These are phyloP conservation scores for Noctua pronuba DNA, from an alignment of 2,888 invertebrate species.

Conservation along the genomic window DNA sequence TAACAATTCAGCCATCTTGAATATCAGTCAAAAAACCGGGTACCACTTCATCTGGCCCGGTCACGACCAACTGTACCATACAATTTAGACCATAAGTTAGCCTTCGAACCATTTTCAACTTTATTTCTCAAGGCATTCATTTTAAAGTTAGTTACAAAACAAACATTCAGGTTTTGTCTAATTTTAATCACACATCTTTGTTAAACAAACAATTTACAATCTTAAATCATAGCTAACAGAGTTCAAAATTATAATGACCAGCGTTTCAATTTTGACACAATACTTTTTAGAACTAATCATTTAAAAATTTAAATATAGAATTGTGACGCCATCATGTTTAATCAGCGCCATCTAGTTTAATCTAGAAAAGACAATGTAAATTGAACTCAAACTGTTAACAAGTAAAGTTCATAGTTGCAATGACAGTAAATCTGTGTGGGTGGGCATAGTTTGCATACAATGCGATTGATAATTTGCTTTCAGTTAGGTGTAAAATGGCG, in stretches of 20 bases:
- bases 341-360: constrained; percentile 19
- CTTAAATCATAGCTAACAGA: fast-evolving
- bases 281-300: constrained; percentile 31
- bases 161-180: constrained; percentile 26
- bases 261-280: constrained; percentile 6
- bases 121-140: fast-evolving
- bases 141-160: background rate
- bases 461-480: constrained; percentile 55
- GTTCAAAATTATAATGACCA: background rate
- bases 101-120: constrained; percentile 7
- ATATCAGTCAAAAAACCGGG: constrained; percentile 35
- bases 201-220: background rate
- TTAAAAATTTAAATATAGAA: constrained; percentile 46
- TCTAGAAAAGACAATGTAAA: background rate
- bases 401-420: constrained; percentile 25
- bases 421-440: constrained; percentile 52
- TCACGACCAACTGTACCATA: constrained; percentile 49
- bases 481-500: constrained; percentile 21
- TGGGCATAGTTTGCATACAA: constrained; percentile 70
- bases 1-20: constrained; percentile 48
- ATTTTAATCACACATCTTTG: constrained; percentile 3
- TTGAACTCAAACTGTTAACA: background rate
- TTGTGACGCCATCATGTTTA: constrained; percentile 45
- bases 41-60: constrained; percentile 39
- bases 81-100: constrained; percentile 21